Evolutionary conservation across 2,888 invertebrate genomes (phyloP).

Genomic region (Malthinus seriepunctatus): DNA sequence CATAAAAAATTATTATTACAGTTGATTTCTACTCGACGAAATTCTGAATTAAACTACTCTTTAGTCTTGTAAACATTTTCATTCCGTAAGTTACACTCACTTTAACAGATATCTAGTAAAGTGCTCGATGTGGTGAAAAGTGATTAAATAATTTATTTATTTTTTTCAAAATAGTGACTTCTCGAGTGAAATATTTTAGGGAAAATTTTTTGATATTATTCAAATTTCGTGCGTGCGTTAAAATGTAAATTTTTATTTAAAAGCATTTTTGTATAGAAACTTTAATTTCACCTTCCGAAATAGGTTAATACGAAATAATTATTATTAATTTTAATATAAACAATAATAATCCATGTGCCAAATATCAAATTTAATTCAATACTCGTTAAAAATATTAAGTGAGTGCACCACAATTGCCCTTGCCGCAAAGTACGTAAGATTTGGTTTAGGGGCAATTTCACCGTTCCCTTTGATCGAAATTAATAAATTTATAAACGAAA

Average conservation of each 20-base stretch:
- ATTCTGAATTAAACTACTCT: conserved; percentile 8
- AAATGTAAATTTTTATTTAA: not conserved
- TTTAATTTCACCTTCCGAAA: conserved; percentile 15
- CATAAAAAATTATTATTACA: not conserved
- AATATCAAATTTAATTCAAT: conserved; percentile 10
- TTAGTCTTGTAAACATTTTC: conserved; percentile 31
- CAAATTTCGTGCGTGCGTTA: not conserved
- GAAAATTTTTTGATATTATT: not conserved
- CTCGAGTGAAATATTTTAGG: not conserved
- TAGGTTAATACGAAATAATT: conserved; percentile 7
- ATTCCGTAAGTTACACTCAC: conserved; percentile 31
- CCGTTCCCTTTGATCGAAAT: conserved; percentile 35
- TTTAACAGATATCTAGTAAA: conserved; percentile 27
- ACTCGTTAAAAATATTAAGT: not conserved
- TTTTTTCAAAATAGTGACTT: not conserved
- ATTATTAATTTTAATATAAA: conserved; percentile 1
- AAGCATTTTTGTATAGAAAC: conserved; percentile 10
- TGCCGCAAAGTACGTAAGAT: conserved; percentile 34
- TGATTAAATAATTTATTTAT: not conserved
- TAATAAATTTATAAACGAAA: conserved; percentile 28
- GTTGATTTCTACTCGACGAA: conserved; percentile 1
- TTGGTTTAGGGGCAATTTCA: conserved; percentile 36
- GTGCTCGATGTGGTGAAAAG: conserved; percentile 18
- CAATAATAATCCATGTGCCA: conserved; percentile 14
- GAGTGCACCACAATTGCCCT: conserved; percentile 2